Evolutionary conservation across 2,888 invertebrate species (phyloP).

Genomic region (Acanthosoma haemorrhoidale): DNA sequence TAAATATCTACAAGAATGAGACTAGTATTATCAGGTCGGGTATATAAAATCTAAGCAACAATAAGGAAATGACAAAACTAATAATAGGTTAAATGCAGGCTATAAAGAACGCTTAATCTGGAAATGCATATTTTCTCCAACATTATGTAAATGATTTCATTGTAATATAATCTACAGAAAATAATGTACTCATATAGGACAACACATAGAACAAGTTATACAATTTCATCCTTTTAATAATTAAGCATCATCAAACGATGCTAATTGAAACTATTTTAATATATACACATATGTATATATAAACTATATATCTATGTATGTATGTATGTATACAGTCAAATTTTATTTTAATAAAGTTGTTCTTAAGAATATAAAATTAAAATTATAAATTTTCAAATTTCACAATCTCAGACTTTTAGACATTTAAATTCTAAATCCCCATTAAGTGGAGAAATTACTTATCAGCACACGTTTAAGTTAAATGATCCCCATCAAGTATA

Average conservation of each 20-base stretch:
- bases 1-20: not conserved
- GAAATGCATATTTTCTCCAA: not conserved
- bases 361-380: conserved; percentile 38
- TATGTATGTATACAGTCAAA: not conserved
- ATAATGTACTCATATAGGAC: not conserved
- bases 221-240: not conserved
- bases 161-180: no score
- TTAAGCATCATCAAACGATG: not conserved
- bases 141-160: no score
- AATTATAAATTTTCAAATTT: conserved; percentile 40
- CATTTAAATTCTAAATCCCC: conserved; percentile 39
- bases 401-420: conserved; percentile 41
- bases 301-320: not conserved
- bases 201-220: not conserved
- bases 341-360: not conserved
- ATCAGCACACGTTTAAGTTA: conserved; percentile 28
- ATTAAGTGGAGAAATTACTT: conserved; percentile 32
- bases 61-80: not conserved
- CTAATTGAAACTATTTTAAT: conserved; percentile 15
- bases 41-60: not conserved
- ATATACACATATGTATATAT: not conserved
- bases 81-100: not conserved
- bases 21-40: not conserved
- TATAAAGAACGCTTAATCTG: not conserved
- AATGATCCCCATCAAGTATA: conserved; percentile 26